A percentile compares a stretch with the other conserved stretches of the same genome.
These are phyloP conservation scores for Manis pentadactyla DNA, from an alignment of 2,797 vertebrate genomes.

Conservation along the genomic window DNA sequence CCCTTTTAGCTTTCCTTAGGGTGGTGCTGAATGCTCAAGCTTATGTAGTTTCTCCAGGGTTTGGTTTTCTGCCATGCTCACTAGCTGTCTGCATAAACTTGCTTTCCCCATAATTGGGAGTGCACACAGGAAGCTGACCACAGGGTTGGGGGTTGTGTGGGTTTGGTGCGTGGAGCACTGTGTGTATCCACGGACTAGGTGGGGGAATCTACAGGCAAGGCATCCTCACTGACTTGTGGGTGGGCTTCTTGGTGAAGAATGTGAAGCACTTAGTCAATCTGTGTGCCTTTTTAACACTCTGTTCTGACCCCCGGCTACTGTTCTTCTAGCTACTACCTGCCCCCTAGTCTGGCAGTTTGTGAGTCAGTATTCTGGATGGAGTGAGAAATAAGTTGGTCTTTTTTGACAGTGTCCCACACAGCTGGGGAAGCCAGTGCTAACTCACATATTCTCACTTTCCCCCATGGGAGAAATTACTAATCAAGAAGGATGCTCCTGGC, in stretches of 20 bases:
- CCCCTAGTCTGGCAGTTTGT: neutral
- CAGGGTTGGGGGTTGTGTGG: neutral
- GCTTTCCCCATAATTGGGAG: neutral
- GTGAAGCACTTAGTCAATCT: neutral
- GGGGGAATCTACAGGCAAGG: neutral
- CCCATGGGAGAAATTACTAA: neutral
- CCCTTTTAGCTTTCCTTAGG: neutral
- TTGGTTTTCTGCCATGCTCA: neutral
- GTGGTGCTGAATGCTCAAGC: neutral
- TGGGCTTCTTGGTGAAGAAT: neutral
- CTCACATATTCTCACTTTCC: neutral
- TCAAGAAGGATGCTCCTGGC: neutral
- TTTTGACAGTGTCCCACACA: neutral
- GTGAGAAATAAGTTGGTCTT: neutral
- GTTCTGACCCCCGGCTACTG: neutral
- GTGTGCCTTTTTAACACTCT: neutral
- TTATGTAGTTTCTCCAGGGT: neutral
- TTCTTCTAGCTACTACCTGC: neutral
- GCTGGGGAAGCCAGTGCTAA: neutral
- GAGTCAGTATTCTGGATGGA: neutral
- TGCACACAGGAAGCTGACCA: neutral
- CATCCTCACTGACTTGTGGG: neutral
- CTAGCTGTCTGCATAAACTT: neutral
- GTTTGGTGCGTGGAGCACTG: neutral
- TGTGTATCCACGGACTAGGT: neutral